Conservation (phyloP, 2,113 vertebrate species). For the Oryctolagus cuniculus region DNA sequence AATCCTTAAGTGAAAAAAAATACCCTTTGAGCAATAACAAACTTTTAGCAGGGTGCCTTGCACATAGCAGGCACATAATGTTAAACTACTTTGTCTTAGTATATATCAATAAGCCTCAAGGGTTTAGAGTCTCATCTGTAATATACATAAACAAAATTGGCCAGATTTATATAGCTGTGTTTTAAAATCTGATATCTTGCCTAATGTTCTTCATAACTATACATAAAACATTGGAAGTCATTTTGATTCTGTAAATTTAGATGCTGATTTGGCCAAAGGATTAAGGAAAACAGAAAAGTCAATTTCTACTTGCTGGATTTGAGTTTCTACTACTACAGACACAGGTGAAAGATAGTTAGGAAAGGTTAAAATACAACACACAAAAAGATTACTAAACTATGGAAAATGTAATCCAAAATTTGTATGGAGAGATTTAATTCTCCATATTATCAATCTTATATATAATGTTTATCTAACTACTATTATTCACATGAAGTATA, state of each 20-base stretch:
- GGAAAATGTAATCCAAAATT: not conserved
- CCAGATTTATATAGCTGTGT: not conserved
- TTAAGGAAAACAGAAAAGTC: not conserved
- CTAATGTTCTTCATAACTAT: not conserved
- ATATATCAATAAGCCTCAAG: not conserved
- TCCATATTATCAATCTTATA: not conserved
- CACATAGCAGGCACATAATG: not conserved
- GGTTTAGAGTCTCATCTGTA: not conserved
- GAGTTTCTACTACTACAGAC: not conserved
- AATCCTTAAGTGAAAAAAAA: not conserved
- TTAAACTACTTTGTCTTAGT: not conserved
- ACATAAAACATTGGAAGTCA: conserved; percentile 1
- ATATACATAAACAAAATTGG: not conserved
- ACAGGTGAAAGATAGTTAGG: not conserved
- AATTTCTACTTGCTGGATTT: not conserved
- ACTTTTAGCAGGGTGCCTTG: not conserved
- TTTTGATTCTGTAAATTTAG: conserved; percentile 34
- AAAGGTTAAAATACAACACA: not conserved
- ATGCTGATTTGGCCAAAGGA: not conserved
- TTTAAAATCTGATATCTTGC: conserved; percentile 18
- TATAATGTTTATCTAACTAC: not conserved
- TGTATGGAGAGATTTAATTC: not conserved
- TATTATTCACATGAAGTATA: not conserved
- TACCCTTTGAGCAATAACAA: not conserved
- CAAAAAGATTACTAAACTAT: not conserved